Evolutionary conservation across 2,113 vertebrate species (phyloP).

Genomic region (Scortum barcoo): DNA sequence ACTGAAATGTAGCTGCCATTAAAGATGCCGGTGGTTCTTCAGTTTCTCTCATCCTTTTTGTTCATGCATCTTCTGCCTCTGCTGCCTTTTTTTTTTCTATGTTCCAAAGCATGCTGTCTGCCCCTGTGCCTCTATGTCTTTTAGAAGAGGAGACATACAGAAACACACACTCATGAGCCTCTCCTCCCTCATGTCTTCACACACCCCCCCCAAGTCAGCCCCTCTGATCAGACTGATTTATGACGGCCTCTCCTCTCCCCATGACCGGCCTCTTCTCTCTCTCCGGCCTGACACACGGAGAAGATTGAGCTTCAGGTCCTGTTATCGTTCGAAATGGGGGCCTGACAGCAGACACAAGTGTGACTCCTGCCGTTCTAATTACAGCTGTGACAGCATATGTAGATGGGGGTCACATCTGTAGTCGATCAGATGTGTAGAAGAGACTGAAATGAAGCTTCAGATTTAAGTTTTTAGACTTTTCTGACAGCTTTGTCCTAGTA

Average conservation of each 20-base stretch:
- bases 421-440: slow-evolving; percentile 1
- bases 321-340: slow-evolving; percentile 35
- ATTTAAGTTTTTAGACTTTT: not conserved
- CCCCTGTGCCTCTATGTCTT: slow-evolving; percentile 11
- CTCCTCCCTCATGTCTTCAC: not conserved
- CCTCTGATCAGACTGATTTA: slow-evolving; percentile 36
- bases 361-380: slow-evolving; percentile 36
- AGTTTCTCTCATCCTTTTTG: not conserved
- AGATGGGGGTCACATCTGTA: slow-evolving; percentile 46
- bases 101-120: not conserved
- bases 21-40: not conserved
- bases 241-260: not conserved
- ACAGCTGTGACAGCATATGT: slow-evolving; percentile 9
- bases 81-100: not conserved
- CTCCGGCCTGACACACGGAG: slow-evolving; percentile 27
- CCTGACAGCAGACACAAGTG: slow-evolving; percentile 9
- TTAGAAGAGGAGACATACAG: slow-evolving; percentile 3
- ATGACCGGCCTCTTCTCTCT: slow-evolving; percentile 30
- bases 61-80: not conserved
- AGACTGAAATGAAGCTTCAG: not conserved
- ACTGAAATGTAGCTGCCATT: not conserved
- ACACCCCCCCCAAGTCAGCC: not conserved
- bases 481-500: not conserved
- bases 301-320: slow-evolving; percentile 41
- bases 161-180: not conserved